Percentiles rank a stretch among this genome's conserved stretches.
Conservation (phyloP, 35 echinoderm and acorn worm genomes). For the Ophioderma brevispina region DNA sequence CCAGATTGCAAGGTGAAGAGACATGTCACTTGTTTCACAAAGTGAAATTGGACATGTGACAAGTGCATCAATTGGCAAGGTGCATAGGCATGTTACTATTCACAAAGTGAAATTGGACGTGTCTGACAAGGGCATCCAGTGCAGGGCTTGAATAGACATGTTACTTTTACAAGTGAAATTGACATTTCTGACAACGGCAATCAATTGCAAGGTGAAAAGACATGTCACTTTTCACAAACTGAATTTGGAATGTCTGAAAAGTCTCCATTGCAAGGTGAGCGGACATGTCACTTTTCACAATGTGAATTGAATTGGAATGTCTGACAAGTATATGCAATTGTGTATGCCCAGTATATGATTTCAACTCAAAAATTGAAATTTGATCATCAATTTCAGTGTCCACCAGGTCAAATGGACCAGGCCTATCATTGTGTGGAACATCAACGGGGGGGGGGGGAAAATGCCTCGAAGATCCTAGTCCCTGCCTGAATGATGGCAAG, state of each 20-base stretch:
- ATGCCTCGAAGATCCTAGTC: slow-evolving; percentile 12
- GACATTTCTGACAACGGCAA: no score
- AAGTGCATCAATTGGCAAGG: no score
- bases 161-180: no score
- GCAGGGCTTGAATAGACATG: no score
- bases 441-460: no score
- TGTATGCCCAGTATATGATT: not conserved
- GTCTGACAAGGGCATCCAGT: no score
- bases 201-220: no score
- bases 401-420: not conserved
- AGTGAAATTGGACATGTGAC: no score
- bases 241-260: not conserved
- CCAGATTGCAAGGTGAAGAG: no score
- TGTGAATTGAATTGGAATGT: not conserved
- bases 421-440: slow-evolving; percentile 22
- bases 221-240: not conserved
- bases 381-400: not conserved
- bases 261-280: not conserved
- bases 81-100: no score
- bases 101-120: no score
- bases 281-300: not conserved
- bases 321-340: not conserved
- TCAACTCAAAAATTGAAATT: not conserved
- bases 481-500: slow-evolving; percentile 56
- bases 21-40: no score